phyloP scores from a whole-genome alignment of 1,140 invertebrate genomes.

The Drosophila prosaltans region DNA sequence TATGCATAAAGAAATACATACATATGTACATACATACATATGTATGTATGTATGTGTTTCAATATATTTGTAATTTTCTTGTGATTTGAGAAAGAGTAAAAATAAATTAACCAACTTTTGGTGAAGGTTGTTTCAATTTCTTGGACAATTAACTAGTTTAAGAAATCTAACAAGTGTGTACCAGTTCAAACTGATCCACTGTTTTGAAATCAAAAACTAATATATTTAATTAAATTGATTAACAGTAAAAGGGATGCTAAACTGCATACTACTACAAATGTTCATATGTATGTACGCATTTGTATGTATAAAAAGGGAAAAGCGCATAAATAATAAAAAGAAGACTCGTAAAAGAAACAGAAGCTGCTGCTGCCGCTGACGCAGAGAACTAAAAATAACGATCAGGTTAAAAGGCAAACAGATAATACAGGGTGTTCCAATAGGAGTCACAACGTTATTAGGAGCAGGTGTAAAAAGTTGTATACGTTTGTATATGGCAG shows the following conservation, averaged over 20 bases:
- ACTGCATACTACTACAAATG: background rate
- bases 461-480: conserved; percentile 50
- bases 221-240: conserved; percentile 47
- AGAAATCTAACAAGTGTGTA: background rate
- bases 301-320: conserved; percentile 29
- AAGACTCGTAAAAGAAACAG: conserved; percentile 45
- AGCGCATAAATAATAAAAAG: conserved; percentile 63
- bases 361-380: conserved; percentile 42
- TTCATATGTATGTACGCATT: background rate
- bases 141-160: background rate
- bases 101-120: background rate
- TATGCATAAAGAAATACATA: too few relatives aligned
- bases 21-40: too few relatives aligned
- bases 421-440: conserved; percentile 57
- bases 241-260: conserved; percentile 40
- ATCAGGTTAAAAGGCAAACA: conserved; percentile 53
- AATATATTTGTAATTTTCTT: too few relatives aligned
- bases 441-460: background rate
- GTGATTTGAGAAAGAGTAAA: too few relatives aligned
- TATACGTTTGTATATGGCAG: too few relatives aligned
- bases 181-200: background rate
- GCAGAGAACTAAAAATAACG: conserved; percentile 71
- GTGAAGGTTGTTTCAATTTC: background rate
- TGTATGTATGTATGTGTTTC: background rate
- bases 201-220: background rate